Base-by-base conservation (phyloP, 2,113 vertebrate species). In the Pelmatolapia mariae region DNA sequence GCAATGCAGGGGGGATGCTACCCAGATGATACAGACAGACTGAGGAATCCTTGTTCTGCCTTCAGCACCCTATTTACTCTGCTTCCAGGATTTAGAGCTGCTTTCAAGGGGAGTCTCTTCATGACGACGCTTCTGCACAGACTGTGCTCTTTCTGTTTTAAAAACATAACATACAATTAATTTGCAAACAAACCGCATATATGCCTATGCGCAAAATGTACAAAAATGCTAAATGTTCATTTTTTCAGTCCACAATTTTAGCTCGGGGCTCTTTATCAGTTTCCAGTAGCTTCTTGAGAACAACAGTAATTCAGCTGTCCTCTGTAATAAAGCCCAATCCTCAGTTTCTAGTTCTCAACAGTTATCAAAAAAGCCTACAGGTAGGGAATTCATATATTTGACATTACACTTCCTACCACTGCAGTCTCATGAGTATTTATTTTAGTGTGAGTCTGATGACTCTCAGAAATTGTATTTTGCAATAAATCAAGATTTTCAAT, bases 51-150 rank as follows among this genome's bases (percentile, higher is more conserved):
- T 78, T 73, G 29, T 68, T 78, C n/a, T 16, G 22, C 45, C 33
- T 56, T 66, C 85, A 26, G 10, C 57, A 12, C 54, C 57, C 53
- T 93, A 95, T 86, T 91, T 95, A 92, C 90, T 93, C 78, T 92
- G 93, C 66, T 87, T 94, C 90, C 90, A 92, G 43, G 83, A 83
- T 88, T 96, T 96, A 19, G 80, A 90, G 66, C 79, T 71, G 29
- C 71, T 91, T 84, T 78, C 73, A 3, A 73, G 83, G 7, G 80
- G 43, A 31, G 71, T n/a, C 2, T 96, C 95, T 81, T 96, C 95
- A 10, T 10, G 81, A 24, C 90, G 93, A 2, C 96, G 92, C 76
- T 97, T 97, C 56, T 92, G 93, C 10, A 85, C 63, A 1, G 66
- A 82, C 19, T 45, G 80, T 36, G 86, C 71, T 89, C 87, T 10